A percentile compares a stretch with the other conserved stretches of the same genome.
Conservation (phyloP, 2,113 vertebrate genomes). For the Nyctibius bracteatus region DNA sequence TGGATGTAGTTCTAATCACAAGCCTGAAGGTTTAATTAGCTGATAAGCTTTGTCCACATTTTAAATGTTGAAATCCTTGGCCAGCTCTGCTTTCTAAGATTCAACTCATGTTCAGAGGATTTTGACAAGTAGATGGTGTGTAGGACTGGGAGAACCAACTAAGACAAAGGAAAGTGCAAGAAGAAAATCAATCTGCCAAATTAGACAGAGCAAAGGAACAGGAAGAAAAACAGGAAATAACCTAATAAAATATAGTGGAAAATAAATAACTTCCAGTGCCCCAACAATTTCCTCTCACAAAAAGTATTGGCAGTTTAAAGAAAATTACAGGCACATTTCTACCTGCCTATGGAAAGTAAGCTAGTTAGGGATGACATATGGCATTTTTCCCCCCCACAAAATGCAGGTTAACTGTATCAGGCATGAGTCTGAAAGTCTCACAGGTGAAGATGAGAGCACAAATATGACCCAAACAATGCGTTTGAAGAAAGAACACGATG, state of each 20-base stretch:
- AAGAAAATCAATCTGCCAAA: conserved; percentile 62
- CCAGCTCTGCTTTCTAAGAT: neutral
- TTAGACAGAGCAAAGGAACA: conserved; percentile 58
- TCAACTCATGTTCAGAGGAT: neutral
- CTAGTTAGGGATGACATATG: neutral
- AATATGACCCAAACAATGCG: neutral
- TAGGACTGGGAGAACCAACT: neutral
- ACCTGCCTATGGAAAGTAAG: neutral
- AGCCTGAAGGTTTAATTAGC: neutral
- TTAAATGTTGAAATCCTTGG: neutral
- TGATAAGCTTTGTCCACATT: neutral
- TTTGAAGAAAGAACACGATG: neutral
- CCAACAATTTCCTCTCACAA: conserved; percentile 59
- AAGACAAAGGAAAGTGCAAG: conserved; percentile 34
- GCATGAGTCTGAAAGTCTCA: neutral
- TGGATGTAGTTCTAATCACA: neutral
- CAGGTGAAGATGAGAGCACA: neutral
- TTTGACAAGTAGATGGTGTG: neutral
- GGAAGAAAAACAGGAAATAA: conserved; percentile 68
- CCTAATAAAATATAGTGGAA: conserved; percentile 58
- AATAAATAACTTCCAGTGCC: conserved; percentile 64
- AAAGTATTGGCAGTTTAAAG: conserved; percentile 28
- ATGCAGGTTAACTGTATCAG: neutral
- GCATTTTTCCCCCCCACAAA: neutral
- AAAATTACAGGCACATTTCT: conserved; percentile 27